Evolutionary conservation across 2,113 vertebrate genomes (phyloP).

Genomic region (Todiramphus chloris): DNA sequence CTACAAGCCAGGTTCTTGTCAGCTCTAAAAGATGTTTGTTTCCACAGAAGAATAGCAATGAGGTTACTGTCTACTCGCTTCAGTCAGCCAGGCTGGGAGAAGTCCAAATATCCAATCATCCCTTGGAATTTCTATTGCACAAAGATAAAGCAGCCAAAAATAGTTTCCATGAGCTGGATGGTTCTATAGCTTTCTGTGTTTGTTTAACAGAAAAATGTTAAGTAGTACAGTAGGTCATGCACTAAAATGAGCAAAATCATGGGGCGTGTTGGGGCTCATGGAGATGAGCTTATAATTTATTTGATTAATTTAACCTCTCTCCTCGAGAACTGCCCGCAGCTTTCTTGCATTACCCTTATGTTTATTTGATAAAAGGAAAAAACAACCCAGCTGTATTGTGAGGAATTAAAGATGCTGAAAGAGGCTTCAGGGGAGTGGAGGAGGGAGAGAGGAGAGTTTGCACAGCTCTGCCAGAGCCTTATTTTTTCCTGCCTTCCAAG

Average conservation of each 20-base stretch:
- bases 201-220: constrained; percentile 37
- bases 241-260: not conserved
- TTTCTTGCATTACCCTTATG: not conserved
- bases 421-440: not conserved
- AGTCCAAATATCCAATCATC: constrained; percentile 33
- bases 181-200: constrained; percentile 31
- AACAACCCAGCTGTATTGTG: not conserved
- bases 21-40: constrained; percentile 40
- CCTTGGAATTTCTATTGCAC: constrained; percentile 26
- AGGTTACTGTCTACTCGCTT: constrained; percentile 47
- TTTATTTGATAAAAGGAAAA: constrained; percentile 33
- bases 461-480: constrained; percentile 49
- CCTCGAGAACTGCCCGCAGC: not conserved
- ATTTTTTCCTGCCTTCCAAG: constrained; percentile 72
- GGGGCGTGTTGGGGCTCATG: not conserved
- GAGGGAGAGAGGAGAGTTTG: not conserved
- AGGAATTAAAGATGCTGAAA: constrained; percentile 19
- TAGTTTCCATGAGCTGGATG: constrained; percentile 28
- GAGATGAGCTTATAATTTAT: not conserved
- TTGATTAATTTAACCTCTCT: constrained; percentile 3
- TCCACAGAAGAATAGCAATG: constrained; percentile 32
- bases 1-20: constrained; percentile 46
- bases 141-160: constrained; percentile 57
- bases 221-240: constrained; percentile 11
- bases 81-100: constrained; percentile 26